These are phyloP conservation scores for Nasonia vitripennis DNA, from an alignment of 1,140 invertebrate species.

Conservation along the genomic window DNA sequence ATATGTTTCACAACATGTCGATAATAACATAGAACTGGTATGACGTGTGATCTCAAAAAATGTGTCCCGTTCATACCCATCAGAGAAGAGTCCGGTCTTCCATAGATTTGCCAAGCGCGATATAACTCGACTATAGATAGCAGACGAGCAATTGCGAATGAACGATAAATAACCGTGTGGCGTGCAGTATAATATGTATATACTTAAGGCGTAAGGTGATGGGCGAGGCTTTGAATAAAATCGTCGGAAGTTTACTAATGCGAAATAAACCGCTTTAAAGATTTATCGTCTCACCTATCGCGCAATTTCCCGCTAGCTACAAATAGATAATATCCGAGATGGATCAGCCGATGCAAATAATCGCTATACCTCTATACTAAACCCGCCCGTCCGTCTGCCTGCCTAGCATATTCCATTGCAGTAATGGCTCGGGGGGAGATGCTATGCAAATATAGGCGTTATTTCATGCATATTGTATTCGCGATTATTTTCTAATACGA, in stretches of 20 bases:
- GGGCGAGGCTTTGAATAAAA: not conserved
- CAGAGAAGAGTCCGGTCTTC: too few species aligned
- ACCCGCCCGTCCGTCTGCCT: not conserved
- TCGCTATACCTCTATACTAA: not conserved
- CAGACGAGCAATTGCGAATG: too few species aligned
- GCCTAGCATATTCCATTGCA: not conserved
- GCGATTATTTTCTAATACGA: not conserved
- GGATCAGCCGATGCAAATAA: not conserved
- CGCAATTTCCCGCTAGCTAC: not conserved
- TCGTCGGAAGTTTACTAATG: not conserved
- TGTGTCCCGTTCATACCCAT: too few species aligned
- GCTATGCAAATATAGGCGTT: not conserved
- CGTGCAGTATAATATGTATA: too few species aligned
- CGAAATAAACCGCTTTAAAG: not conserved
- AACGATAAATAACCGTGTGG: too few species aligned
- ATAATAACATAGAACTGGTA: too few species aligned
- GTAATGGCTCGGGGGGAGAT: not conserved
- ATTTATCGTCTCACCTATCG: not conserved
- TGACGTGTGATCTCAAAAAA: too few species aligned
- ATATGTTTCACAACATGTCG: too few species aligned
- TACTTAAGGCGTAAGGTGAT: too few species aligned
- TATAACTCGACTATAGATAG: too few species aligned
- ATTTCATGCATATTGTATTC: not conserved
- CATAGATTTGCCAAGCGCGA: too few species aligned
- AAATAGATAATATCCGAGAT: slow-evolving; percentile 1